Base-by-base conservation (phyloP, 2,888 invertebrate species). In the Drosophila mercatorum region DNA sequence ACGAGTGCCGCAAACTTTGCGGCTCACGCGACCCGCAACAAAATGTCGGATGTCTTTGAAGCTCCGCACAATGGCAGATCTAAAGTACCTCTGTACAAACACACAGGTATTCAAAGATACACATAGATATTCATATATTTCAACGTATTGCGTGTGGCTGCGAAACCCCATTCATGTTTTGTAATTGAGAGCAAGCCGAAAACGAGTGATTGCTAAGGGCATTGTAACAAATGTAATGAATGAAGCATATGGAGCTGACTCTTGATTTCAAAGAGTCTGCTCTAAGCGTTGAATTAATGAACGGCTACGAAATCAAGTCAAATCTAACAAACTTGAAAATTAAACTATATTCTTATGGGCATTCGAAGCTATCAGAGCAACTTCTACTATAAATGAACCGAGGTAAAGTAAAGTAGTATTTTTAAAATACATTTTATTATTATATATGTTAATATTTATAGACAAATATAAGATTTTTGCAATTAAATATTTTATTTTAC, bases 31-130 rank as follows among this genome's bases (percentile, higher is more conserved):
- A 87, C 56, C 71, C 70, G 62, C 64, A 81, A 80, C 72, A 87
- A 84, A 87, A 84, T 84, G 84, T 83, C 87, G 80, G 84, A 78
- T 81, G 49, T 84, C 80, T 84, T 84, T 87, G 87, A 84, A 68
- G 84, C 75, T 72, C 46, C 55, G 41, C 58, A 72, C 72, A 78
- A 72, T 72, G 61, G 51, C 47, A 61, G 46, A 58, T 62, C 67
- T 59, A 46, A 65, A 34, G 34, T 14, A 44, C 44, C 26, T 61
- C 5, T 53, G 31, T 14, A 4, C 12, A 44, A 5, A 51, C 44
- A 57, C 44, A 38, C 44, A 17, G 52, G 36, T 38, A 43, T 46
- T 14, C 8, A 31, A 4, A 43, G 31, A n/a, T 28, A 7, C 3
- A 31, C 22, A 28, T 49, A 64, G 40, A 60, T 59, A 47, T 49